Evolutionary conservation across 2,797 vertebrate genomes (phyloP).

Genomic region (Ptychadena robeensis): DNA sequence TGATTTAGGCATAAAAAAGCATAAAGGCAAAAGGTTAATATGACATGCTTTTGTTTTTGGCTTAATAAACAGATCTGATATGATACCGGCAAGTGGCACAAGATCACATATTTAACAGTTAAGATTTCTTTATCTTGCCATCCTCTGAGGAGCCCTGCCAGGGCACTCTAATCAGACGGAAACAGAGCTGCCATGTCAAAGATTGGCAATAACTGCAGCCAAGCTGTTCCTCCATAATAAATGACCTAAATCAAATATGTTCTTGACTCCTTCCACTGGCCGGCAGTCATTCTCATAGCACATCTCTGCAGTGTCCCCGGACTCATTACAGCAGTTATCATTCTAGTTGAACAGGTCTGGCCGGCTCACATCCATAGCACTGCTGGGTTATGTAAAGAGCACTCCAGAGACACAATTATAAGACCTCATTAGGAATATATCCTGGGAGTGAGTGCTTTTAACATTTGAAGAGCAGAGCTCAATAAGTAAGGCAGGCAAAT

Average conservation of each 20-base stretch:
- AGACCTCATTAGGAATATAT: slow-evolving; percentile 58
- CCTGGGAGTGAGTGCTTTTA: slow-evolving; percentile 63
- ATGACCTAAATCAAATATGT: slow-evolving; percentile 51
- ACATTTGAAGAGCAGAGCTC: slow-evolving; percentile 54
- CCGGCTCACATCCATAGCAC: slow-evolving; percentile 54
- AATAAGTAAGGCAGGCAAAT: slow-evolving; percentile 45
- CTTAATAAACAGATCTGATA: background rate
- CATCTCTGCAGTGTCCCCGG: slow-evolving; percentile 52
- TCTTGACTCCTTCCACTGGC: slow-evolving; percentile 39
- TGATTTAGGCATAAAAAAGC: too few relatives aligned
- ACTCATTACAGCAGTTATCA: slow-evolving; percentile 65
- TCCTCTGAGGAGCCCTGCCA: background rate
- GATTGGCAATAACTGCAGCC: slow-evolving; percentile 20
- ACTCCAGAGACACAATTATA: slow-evolving; percentile 63
- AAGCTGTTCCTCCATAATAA: slow-evolving; percentile 35
- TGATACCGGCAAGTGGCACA: background rate
- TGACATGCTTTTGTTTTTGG: too few relatives aligned
- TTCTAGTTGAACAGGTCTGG: slow-evolving; percentile 62
- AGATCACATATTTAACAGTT: background rate
- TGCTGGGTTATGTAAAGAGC: slow-evolving; percentile 65
- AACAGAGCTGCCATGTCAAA: background rate
- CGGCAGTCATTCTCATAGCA: slow-evolving; percentile 12
- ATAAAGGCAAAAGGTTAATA: too few relatives aligned
- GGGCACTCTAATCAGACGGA: background rate
- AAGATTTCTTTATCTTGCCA: background rate